Conservation (phyloP, 2,797 vertebrate species). For the Cyclopterus lumpus region DNA sequence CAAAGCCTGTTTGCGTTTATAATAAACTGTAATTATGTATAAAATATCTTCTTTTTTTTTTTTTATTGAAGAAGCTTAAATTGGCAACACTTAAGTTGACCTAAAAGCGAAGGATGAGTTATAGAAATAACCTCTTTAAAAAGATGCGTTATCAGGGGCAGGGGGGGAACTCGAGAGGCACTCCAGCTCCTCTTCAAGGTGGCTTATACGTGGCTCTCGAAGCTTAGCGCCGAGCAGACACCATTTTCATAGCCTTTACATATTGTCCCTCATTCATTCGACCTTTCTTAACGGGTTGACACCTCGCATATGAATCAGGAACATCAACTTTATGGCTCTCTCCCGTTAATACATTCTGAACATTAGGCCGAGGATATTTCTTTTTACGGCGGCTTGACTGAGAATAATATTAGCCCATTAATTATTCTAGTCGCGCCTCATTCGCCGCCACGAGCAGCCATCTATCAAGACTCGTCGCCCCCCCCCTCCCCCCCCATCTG, state of each 20-base stretch:
- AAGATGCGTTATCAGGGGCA: constrained; percentile 38
- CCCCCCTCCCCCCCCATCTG: no score
- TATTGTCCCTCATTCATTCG: constrained; percentile 58
- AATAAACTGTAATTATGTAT: not conserved
- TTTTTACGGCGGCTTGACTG: constrained; percentile 52
- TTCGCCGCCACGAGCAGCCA: constrained; percentile 59
- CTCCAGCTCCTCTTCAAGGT: constrained; percentile 43
- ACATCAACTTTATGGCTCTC: constrained; percentile 57
- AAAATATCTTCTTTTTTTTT: not conserved
- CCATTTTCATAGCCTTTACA: constrained; percentile 62
- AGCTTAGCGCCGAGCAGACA: constrained; percentile 46
- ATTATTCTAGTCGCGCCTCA: constrained; percentile 61
- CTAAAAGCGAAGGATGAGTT: not conserved
- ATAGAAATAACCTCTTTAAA: constrained; percentile 27
- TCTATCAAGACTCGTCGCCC: constrained; percentile 61
- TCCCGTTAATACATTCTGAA: constrained; percentile 64
- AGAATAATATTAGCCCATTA: constrained; percentile 61
- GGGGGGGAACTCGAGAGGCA: constrained; percentile 28
- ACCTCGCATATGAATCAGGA: constrained; percentile 63
- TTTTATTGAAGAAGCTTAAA: not conserved
- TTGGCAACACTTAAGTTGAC: constrained; percentile 4
- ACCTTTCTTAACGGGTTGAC: constrained; percentile 61
- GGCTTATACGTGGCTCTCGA: constrained; percentile 42
- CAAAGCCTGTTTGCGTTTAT: not conserved
- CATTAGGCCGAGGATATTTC: constrained; percentile 60